These are phyloP conservation scores for Barbus barbus DNA, from an alignment of 2,113 vertebrate genomes.

Conservation along the genomic window DNA sequence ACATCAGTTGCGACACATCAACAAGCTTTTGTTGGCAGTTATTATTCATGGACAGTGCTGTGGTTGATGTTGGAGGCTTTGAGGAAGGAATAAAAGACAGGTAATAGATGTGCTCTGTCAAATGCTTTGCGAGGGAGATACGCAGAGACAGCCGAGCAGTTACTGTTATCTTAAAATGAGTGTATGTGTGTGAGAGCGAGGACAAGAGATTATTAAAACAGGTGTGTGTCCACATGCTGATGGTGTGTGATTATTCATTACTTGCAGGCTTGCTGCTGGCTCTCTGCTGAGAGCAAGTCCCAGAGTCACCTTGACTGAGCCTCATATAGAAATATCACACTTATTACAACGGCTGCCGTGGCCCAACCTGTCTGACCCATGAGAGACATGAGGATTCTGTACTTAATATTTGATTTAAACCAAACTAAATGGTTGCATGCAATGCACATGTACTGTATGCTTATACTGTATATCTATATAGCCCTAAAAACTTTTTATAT, in stretches of 20 bases:
- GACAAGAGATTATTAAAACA: slow-evolving; percentile 36
- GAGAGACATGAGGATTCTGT: neutral
- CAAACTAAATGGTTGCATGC: neutral
- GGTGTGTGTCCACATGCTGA: slow-evolving; percentile 50
- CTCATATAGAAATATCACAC: slow-evolving; percentile 49
- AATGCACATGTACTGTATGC: neutral
- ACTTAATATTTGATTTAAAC: neutral
- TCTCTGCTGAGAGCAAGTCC: slow-evolving; percentile 42
- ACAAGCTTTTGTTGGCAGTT: slow-evolving; percentile 38
- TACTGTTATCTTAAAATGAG: slow-evolving; percentile 18
- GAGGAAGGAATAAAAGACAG: slow-evolving; percentile 29
- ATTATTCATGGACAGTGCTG: slow-evolving; percentile 45
- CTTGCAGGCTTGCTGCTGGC: slow-evolving; percentile 42
- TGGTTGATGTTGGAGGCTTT: slow-evolving; percentile 5
- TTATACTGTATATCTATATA: neutral
- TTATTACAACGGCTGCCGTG: slow-evolving; percentile 48
- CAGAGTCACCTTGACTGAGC: slow-evolving; percentile 65
- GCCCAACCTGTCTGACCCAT: slow-evolving; percentile 14
- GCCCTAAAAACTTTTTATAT: neutral
- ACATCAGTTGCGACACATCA: too few relatives aligned
- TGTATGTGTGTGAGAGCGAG: slow-evolving; percentile 21
- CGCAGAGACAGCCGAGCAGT: neutral
- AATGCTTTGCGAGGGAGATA: slow-evolving; percentile 22
- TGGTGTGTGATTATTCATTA: slow-evolving; percentile 62
- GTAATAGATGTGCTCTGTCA: slow-evolving; percentile 44